Conservation (phyloP, 1,140 invertebrate species). For the Heliconius hewitsoni region DNA sequence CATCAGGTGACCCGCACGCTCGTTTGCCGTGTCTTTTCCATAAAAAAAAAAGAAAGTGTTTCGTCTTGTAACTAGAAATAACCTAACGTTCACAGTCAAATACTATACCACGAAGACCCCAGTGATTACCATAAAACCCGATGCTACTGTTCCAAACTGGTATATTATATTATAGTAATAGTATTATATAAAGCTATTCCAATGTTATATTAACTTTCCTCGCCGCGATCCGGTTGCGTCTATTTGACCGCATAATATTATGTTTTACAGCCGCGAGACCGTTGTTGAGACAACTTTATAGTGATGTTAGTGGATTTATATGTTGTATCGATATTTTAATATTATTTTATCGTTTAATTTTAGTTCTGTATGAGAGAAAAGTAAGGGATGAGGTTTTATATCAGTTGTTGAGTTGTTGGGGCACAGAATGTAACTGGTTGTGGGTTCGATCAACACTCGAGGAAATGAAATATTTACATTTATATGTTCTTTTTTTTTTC, state of each 20-base stretch:
- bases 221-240: constrained; percentile 53
- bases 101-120: neutral
- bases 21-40: no score
- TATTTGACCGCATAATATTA: constrained; percentile 73
- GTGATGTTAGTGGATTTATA: constrained; percentile 41
- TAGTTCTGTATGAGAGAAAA: no score
- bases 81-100: neutral
- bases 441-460: no score
- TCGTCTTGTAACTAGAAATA: no score
- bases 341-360: neutral
- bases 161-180: constrained; percentile 19
- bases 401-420: no score
- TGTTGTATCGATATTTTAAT: neutral
- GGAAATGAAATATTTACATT: no score
- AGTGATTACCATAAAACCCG: neutral
- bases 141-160: constrained; percentile 12
- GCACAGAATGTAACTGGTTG: no score
- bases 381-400: no score
- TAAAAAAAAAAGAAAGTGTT: no score
- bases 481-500: no score
- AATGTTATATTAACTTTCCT: constrained; percentile 75
- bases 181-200: constrained; percentile 50
- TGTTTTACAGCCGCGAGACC: constrained; percentile 73
- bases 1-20: no score
- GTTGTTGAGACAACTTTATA: constrained; percentile 65